Evolutionary conservation across 2,888 invertebrate species (phyloP).

Genomic region (Epirrita christyi): DNA sequence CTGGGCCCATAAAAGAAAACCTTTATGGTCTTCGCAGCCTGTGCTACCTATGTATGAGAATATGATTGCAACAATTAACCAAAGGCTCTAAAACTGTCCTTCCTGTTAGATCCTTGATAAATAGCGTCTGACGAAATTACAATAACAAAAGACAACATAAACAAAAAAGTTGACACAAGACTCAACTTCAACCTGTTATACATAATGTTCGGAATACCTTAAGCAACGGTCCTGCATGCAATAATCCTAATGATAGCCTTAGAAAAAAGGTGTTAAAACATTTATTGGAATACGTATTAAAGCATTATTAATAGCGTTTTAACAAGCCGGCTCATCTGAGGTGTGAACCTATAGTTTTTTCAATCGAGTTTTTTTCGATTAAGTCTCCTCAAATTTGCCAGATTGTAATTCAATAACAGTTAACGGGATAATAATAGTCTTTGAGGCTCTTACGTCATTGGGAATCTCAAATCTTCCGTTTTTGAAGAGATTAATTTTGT

Average conservation of each 20-base stretch:
- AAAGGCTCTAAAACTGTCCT: too few relatives aligned
- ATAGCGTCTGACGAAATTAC: too few relatives aligned
- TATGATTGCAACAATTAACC: too few relatives aligned
- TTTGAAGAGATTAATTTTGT: too few relatives aligned
- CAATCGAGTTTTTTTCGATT: conserved; percentile 8
- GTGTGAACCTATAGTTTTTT: conserved; percentile 62
- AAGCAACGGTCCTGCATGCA: conserved; percentile 56
- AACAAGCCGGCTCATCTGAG: conserved; percentile 76
- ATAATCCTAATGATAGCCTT: conserved; percentile 81
- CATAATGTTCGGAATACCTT: conserved; percentile 41
- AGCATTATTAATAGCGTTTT: conserved; percentile 82
- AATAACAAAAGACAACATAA: too few relatives aligned
- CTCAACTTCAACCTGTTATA: too few relatives aligned
- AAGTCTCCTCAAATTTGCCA: conserved; percentile 28
- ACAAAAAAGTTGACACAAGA: too few relatives aligned
- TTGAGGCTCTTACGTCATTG: not conserved
- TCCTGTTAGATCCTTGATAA: too few relatives aligned
- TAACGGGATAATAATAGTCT: conserved; percentile 19
- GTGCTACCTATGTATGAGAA: too few relatives aligned
- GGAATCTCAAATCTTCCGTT: too few relatives aligned
- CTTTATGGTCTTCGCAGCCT: too few relatives aligned
- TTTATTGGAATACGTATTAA: conserved; percentile 81
- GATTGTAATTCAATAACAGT: conserved; percentile 24
- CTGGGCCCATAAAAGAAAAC: too few relatives aligned
- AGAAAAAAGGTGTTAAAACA: conserved; percentile 83